Conservation (phyloP, 2,113 vertebrate genomes). For the Gavia stellata region DNA sequence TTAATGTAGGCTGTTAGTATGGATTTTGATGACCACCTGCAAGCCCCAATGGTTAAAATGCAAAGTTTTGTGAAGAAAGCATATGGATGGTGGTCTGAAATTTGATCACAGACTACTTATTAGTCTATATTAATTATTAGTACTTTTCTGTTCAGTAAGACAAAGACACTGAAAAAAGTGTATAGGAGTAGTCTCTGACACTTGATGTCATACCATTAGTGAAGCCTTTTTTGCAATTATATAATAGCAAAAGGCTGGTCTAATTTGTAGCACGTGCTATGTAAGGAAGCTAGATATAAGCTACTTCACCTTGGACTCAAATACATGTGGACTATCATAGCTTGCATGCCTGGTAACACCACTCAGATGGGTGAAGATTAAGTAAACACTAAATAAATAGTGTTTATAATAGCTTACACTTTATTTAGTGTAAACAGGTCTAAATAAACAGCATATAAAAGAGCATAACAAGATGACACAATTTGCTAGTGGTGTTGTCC, state of each 20-base stretch:
- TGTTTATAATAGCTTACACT: not conserved
- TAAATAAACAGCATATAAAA: not conserved
- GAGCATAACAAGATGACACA: not conserved
- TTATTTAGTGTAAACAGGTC: not conserved
- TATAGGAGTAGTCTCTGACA: not conserved
- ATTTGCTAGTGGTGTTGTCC: not conserved
- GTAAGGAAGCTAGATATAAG: not conserved
- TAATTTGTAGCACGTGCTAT: not conserved
- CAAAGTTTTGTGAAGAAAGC: not conserved
- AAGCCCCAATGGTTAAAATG: not conserved
- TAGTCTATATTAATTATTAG: not conserved
- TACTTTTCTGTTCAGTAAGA: not conserved
- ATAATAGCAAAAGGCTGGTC: not conserved
- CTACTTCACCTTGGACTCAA: not conserved
- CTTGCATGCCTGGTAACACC: not conserved
- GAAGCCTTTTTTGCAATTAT: not conserved
- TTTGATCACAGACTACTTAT: not conserved
- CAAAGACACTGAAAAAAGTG: not conserved
- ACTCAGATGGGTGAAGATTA: not conserved
- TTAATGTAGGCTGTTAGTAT: not conserved
- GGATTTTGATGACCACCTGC: not conserved
- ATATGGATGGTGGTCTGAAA: not conserved
- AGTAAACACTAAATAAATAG: not conserved
- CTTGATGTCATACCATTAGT: not conserved
- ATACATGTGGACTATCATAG: not conserved